phyloP scores from a whole-genome alignment of 64 coral and sea anemone genomes.

The Anthopleura sola region DNA sequence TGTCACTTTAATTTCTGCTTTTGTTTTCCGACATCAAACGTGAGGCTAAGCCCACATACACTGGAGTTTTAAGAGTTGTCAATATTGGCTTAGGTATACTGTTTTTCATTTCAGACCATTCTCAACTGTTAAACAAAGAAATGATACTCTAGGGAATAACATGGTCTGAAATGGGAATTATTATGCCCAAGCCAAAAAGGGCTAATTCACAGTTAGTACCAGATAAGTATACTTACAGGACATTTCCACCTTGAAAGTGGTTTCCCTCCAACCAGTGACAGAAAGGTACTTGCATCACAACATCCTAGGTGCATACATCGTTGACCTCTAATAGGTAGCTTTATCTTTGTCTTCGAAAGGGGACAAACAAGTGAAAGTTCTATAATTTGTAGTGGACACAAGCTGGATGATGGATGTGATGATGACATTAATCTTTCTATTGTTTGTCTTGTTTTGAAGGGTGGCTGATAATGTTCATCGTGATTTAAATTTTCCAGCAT shows the following conservation, averaged over 20 bases:
- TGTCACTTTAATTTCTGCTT: no score
- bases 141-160: no score
- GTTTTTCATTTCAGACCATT: no score
- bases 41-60: no score
- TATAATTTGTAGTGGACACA: neutral
- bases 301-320: neutral
- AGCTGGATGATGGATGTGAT: neutral
- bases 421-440: neutral
- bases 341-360: neutral
- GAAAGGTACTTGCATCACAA: slow-evolving; percentile 3
- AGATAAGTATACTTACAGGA: neutral
- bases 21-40: no score
- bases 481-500: neutral
- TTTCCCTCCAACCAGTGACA: neutral
- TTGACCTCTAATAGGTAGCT: neutral
- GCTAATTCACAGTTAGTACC: no score
- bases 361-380: slow-evolving; percentile 5
- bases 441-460: neutral
- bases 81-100: no score
- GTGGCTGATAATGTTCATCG: neutral
- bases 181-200: no score
- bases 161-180: no score
- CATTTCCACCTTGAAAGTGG: neutral
- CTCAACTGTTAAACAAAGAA: no score
- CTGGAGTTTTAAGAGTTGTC: no score